These are phyloP conservation scores for Drosophila funebris DNA, from an alignment of 1,140 invertebrate species.

Conservation along the genomic window DNA sequence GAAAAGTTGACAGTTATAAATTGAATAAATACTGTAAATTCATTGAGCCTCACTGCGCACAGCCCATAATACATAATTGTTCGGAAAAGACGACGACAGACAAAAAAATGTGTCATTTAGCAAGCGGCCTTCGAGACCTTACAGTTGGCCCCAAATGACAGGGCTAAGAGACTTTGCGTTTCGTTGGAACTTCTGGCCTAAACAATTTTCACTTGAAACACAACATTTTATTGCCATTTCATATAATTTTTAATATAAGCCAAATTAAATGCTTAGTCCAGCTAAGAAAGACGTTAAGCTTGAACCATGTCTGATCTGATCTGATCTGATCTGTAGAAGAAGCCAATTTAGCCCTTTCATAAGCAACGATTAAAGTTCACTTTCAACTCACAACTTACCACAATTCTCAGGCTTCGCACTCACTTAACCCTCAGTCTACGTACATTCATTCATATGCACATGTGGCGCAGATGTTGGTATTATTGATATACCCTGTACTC, in stretches of 20 bases:
- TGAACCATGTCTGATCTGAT: too few species aligned
- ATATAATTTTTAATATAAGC: too few species aligned
- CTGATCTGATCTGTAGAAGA: too few species aligned
- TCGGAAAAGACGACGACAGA: constrained; percentile 1
- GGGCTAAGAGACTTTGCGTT: too few species aligned
- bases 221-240: too few species aligned
- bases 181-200: too few species aligned
- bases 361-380: constrained; percentile 27
- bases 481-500: constrained; percentile 15
- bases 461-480: constrained; percentile 63
- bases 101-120: neutral
- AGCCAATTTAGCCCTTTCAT: neutral
- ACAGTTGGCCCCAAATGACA: neutral
- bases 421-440: constrained; percentile 2
- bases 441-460: constrained; percentile 6
- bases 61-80: constrained; percentile 7
- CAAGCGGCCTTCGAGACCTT: too few species aligned
- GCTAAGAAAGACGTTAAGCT: too few species aligned
- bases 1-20: constrained; percentile 35
- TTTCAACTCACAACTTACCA: constrained; percentile 5
- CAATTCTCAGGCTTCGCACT: neutral
- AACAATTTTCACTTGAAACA: too few species aligned
- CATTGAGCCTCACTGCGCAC: constrained; percentile 5
- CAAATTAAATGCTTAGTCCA: too few species aligned
- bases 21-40: constrained; percentile 20